Evolutionary conservation across 1,140 invertebrate species (phyloP).

Genomic region (Bombus superbus): DNA sequence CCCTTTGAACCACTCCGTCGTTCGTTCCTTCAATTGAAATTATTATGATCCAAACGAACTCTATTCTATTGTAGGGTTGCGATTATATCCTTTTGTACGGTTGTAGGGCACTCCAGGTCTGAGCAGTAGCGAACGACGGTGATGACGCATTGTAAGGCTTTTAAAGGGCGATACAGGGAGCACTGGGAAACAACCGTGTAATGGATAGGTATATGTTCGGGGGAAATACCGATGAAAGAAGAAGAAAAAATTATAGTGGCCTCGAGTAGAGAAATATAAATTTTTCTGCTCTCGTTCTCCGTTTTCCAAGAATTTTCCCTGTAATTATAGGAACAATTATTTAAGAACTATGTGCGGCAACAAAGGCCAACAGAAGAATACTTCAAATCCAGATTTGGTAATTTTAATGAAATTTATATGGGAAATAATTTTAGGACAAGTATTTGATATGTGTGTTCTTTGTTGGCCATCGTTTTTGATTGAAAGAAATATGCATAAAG

Average conservation of each 20-base stretch:
- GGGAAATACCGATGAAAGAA: conserved; percentile 32
- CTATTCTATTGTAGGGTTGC: conserved; percentile 77
- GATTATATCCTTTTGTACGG: conserved; percentile 79
- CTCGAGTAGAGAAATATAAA: conserved; percentile 27
- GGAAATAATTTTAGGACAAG: background rate
- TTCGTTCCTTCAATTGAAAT: conserved; percentile 75
- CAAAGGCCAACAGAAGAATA: background rate
- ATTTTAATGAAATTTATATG: background rate
- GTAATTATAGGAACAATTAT: background rate
- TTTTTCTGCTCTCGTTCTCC: background rate
- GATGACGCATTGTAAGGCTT: conserved; percentile 79
- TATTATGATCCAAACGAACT: conserved; percentile 79
- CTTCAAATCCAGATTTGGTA: background rate
- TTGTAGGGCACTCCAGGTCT: conserved; percentile 73
- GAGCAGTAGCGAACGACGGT: conserved; percentile 72
- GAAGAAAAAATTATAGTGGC: conserved; percentile 32
- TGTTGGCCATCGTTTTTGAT: too few relatives aligned
- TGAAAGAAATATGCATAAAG: too few relatives aligned
- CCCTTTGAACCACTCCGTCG: conserved; percentile 65
- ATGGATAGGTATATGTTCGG: conserved; percentile 71
- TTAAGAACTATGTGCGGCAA: background rate
- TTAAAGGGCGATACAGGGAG: conserved; percentile 71
- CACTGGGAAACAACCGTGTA: conserved; percentile 70
- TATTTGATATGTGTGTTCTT: too few relatives aligned
- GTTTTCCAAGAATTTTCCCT: background rate